Evolutionary conservation across 2,888 invertebrate species (phyloP).

Genomic region (Endotricha flammealis): DNA sequence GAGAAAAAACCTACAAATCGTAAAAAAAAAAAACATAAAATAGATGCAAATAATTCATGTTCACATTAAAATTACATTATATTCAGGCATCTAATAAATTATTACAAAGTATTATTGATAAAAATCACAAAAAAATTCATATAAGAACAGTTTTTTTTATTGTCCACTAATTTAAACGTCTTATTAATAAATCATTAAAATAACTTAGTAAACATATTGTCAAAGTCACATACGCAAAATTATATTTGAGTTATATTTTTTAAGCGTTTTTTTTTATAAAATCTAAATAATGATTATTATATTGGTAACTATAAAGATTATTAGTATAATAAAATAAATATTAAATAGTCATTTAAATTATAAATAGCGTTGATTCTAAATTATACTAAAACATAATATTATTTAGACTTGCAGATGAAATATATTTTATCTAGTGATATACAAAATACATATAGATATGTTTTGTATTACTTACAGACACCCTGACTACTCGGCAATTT

Average conservation of each 20-base stretch:
- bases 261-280: conserved; percentile 20
- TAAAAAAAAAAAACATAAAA: no score
- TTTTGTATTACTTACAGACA: conserved; percentile 29
- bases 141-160: conserved; percentile 13
- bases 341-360: no score
- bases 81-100: background rate
- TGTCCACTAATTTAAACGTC: conserved; percentile 16
- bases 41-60: background rate
- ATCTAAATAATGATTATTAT: no score
- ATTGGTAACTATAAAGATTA: no score
- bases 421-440: conserved; percentile 6
- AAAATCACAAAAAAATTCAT: conserved; percentile 6
- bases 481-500: conserved; percentile 43
- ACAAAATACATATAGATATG: conserved; percentile 21
- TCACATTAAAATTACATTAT: background rate
- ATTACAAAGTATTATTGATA: background rate
- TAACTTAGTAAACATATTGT: conserved; percentile 55
- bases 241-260: conserved; percentile 15
- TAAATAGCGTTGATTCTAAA: no score
- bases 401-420: no score
- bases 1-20: no score
- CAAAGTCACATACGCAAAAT: conserved; percentile 60
- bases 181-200: conserved; percentile 10
- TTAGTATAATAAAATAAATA: no score
- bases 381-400: no score